A percentile compares a stretch with the other conserved stretches of the same genome.
phyloP scores from a whole-genome alignment of 2,888 invertebrate species.

The Formica aserva region DNA sequence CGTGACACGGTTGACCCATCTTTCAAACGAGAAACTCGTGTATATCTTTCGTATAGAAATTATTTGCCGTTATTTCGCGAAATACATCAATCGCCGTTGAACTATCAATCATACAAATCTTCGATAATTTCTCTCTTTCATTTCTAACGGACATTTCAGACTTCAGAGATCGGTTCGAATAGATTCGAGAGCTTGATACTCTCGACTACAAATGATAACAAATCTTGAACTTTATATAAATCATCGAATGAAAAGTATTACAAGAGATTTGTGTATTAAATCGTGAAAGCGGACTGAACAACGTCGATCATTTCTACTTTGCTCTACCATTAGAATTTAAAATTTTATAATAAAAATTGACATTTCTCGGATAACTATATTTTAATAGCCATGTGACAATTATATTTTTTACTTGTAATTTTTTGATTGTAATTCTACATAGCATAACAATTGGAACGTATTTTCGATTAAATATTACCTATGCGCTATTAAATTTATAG shows the following conservation, averaged over 20 bases:
- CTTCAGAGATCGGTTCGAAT: background rate
- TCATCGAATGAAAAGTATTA: background rate
- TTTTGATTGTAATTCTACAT: background rate
- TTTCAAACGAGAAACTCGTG: background rate
- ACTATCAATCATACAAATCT: background rate
- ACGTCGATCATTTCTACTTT: background rate
- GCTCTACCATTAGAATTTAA: background rate
- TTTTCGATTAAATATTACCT: constrained; percentile 9
- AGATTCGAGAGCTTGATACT: background rate
- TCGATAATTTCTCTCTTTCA: background rate
- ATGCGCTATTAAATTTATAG: background rate
- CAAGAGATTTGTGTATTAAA: background rate
- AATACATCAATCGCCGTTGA: background rate
- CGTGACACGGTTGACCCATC: background rate
- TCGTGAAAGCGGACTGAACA: background rate
- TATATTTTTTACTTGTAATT: background rate
- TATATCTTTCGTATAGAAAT: background rate
- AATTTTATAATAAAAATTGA: background rate
- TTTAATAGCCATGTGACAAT: background rate
- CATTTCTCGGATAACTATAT: background rate
- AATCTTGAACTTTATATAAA: background rate
- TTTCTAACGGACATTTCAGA: background rate
- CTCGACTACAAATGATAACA: background rate
- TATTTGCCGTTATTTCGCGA: background rate
- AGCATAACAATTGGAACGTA: background rate